phyloP scores from a whole-genome alignment of 2,797 vertebrate genomes.

The Hyperoplus immaculatus region DNA sequence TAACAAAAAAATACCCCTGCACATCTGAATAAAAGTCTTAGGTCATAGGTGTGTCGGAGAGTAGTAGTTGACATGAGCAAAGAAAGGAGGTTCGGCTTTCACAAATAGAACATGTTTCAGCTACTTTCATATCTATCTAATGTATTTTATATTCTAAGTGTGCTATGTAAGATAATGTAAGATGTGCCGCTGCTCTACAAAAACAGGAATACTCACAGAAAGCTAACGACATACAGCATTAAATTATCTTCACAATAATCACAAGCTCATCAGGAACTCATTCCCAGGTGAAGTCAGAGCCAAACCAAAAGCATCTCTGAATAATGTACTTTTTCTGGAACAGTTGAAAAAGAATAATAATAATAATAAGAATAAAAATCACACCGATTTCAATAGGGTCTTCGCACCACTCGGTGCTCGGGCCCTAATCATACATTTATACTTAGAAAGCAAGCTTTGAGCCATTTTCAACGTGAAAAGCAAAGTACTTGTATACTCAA shows the following conservation, averaged over 20 bases:
- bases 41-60: too few species aligned
- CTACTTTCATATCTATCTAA: not conserved
- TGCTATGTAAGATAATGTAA: not conserved
- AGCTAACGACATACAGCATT: not conserved
- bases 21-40: too few species aligned
- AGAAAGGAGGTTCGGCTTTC: too few species aligned
- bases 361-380: too few species aligned
- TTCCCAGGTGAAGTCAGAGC: too few species aligned
- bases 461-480: not conserved
- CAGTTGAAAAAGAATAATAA: too few species aligned
- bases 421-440: not conserved
- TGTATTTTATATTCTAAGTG: not conserved
- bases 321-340: not conserved
- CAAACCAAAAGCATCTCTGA: not conserved
- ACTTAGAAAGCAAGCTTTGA: not conserved
- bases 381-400: too few species aligned
- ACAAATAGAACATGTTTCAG: not conserved
- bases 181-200: not conserved
- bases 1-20: too few species aligned
- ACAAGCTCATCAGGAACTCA: not conserved
- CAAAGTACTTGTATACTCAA: not conserved
- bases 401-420: too few species aligned
- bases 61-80: too few species aligned
- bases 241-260: not conserved
- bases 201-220: not conserved